These are phyloP conservation scores for Lepisosteus osseus DNA, from an alignment of 2,113 vertebrate species.

Conservation along the genomic window DNA sequence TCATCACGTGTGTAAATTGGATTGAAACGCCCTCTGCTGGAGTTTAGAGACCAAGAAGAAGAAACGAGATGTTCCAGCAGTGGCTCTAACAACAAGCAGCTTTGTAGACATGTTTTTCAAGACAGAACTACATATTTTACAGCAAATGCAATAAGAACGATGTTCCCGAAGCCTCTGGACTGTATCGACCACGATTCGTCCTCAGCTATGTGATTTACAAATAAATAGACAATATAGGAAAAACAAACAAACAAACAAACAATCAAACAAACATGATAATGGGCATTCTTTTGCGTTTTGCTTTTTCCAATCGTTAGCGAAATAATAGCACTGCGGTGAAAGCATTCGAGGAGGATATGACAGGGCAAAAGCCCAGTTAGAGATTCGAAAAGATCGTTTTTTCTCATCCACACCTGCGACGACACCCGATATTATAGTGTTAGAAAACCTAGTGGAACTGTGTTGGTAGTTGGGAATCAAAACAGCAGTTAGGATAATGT, in stretches of 20 bases:
- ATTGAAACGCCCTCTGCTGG: no score
- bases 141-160: no score
- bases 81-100: no score
- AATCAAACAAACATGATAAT: neutral
- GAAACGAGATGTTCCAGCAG: no score
- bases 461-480: conserved; percentile 18
- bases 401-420: neutral
- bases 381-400: neutral
- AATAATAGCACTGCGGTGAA: neutral
- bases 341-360: neutral
- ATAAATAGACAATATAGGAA: conserved; percentile 1
- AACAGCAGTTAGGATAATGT: conserved; percentile 12
- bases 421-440: conserved; percentile 16
- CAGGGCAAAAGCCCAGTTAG: conserved; percentile 1
- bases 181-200: no score
- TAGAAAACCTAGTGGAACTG: neutral
- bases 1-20: no score
- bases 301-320: neutral
- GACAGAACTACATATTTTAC: no score
- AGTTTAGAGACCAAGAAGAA: no score
- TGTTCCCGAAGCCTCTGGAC: no score
- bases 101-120: no score
- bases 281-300: neutral
- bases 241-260: conserved; percentile 4
- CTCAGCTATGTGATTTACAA: no score